phyloP scores from a whole-genome alignment of 2,113 vertebrate genomes.

The Seriola dumerili region DNA sequence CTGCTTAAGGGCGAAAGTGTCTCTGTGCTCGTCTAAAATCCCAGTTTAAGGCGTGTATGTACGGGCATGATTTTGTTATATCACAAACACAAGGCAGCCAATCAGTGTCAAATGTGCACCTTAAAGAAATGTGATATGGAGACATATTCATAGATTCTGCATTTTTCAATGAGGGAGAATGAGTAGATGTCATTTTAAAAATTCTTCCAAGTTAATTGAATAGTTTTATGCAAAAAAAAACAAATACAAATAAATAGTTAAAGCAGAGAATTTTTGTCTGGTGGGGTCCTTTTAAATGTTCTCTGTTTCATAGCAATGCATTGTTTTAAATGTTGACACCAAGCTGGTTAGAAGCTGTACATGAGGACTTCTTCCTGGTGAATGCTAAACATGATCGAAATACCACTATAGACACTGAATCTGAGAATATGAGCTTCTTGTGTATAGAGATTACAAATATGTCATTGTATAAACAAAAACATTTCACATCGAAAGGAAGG shows the following conservation, averaged over 20 bases:
- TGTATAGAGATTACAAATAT: constrained; percentile 21
- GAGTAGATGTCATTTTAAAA: background rate
- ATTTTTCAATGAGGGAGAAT: background rate
- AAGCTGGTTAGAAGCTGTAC: background rate
- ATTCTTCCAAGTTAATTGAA: background rate
- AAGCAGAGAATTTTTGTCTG: background rate
- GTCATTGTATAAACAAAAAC: constrained; percentile 34
- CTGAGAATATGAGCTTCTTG: background rate
- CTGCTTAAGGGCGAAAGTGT: background rate
- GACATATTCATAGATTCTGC: background rate
- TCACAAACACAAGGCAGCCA: background rate
- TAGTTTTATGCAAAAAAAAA: background rate
- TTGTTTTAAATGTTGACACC: background rate
- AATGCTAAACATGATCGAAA: background rate
- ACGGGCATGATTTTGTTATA: background rate
- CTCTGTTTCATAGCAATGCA: background rate
- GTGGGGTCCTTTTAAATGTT: background rate
- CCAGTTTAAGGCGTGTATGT: background rate
- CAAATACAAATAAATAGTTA: background rate
- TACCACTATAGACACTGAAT: constrained; percentile 4
- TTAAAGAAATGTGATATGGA: background rate
- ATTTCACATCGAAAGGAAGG: constrained; percentile 41
- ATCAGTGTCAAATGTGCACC: background rate
- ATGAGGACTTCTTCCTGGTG: background rate
- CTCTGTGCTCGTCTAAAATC: background rate